phyloP scores from a whole-genome alignment of 2,113 vertebrate genomes.

The Psettodes erumei region DNA sequence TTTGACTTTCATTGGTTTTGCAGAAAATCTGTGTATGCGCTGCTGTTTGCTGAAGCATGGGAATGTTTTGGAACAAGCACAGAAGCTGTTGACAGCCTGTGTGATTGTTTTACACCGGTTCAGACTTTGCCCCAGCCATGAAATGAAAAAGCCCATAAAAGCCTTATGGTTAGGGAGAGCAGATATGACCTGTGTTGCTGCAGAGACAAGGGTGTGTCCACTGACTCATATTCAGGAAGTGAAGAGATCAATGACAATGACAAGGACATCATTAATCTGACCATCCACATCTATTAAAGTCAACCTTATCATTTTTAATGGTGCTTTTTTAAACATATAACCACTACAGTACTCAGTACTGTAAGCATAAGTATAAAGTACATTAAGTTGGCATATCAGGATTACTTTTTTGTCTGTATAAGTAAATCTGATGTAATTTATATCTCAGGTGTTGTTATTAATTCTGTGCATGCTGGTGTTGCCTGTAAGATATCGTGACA shows the following conservation, averaged over 20 bases:
- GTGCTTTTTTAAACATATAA: background rate
- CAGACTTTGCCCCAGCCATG: slow-evolving; percentile 66
- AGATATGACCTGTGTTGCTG: slow-evolving; percentile 31
- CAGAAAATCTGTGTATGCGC: slow-evolving; percentile 34
- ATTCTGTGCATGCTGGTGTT: background rate
- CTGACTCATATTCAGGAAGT: slow-evolving; percentile 9
- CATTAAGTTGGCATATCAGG: background rate
- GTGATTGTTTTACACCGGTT: slow-evolving; percentile 70
- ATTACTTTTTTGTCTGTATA: background rate
- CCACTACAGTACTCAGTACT: too few relatives aligned
- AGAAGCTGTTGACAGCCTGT: slow-evolving; percentile 65
- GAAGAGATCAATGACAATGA: slow-evolving; percentile 14
- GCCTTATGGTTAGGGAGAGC: slow-evolving; percentile 28
- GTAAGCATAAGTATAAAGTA: background rate
- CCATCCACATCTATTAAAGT: slow-evolving; percentile 5
- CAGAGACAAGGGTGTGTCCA: background rate
- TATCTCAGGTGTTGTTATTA: background rate
- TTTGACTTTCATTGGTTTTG: slow-evolving; percentile 48
- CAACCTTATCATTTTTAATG: background rate
- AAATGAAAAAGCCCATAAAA: slow-evolving; percentile 69
- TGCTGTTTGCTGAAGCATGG: slow-evolving; percentile 53
- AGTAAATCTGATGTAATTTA: background rate
- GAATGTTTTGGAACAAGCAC: slow-evolving; percentile 45
- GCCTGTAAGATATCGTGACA: background rate
- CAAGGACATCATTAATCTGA: slow-evolving; percentile 16